Evolutionary conservation across 2,113 vertebrate genomes (phyloP).

Genomic region (Chrysochloris asiatica): DNA sequence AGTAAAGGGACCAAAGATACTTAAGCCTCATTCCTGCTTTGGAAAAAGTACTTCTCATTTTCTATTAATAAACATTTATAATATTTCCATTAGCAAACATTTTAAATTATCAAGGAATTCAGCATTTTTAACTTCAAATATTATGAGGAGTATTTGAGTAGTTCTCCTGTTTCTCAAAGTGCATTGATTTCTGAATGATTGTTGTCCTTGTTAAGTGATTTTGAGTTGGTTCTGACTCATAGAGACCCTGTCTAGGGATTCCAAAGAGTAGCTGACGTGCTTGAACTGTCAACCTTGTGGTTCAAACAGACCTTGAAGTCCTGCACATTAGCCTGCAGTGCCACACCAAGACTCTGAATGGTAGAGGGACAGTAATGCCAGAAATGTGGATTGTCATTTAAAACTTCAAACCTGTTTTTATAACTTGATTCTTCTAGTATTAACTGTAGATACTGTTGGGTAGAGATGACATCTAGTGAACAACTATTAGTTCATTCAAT

Average conservation of each 20-base stretch:
- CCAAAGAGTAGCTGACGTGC: no score
- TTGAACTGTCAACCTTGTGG: no score
- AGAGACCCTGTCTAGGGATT: no score
- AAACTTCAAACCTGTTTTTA: background rate
- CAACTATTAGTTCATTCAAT: background rate
- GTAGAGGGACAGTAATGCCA: background rate
- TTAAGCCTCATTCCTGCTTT: constrained; percentile 16
- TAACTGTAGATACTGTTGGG: background rate
- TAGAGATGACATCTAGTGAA: background rate
- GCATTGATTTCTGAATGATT: no score
- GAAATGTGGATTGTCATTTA: background rate
- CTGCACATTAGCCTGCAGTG: no score
- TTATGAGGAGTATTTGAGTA: background rate
- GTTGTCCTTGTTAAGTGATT: no score
- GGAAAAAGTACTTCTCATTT: background rate
- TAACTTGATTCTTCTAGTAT: constrained; percentile 50
- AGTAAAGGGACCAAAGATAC: constrained; percentile 21
- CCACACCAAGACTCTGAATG: constrained; percentile 22
- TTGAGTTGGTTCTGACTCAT: no score
- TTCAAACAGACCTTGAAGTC: no score
- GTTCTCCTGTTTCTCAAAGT: constrained; percentile 17
- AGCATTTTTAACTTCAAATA: constrained; percentile 30
- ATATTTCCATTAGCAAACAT: background rate
- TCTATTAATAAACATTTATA: background rate
- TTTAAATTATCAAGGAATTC: constrained; percentile 13